These are phyloP conservation scores for Clunio marinus DNA, from an alignment of 2,888 invertebrate genomes.

Conservation along the genomic window DNA sequence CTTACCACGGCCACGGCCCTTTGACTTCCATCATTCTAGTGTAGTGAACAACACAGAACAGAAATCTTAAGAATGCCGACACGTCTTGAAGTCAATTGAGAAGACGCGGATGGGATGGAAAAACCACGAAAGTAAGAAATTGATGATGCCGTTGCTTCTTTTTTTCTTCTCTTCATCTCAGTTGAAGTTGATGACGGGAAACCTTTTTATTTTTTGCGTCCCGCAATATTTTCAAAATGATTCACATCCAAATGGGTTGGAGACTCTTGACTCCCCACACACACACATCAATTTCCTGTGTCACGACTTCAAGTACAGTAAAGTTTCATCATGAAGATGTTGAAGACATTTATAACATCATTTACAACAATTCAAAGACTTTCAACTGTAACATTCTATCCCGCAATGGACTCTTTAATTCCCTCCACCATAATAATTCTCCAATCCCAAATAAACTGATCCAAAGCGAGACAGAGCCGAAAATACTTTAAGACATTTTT, in stretches of 20 bases:
- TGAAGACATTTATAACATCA: too few species aligned
- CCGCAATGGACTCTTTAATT: slow-evolving; percentile 1
- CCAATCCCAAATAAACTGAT: neutral
- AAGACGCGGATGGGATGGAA: slow-evolving; percentile 28
- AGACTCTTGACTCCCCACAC: neutral
- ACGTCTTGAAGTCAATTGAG: slow-evolving; percentile 28
- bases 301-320: too few species aligned
- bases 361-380: too few species aligned
- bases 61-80: slow-evolving; percentile 36
- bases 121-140: slow-evolving; percentile 28
- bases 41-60: neutral
- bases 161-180: neutral
- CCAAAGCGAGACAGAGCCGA: neutral
- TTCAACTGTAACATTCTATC: neutral
- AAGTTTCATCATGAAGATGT: too few species aligned
- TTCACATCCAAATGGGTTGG: neutral
- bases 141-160: too few species aligned
- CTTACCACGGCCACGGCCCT: neutral
- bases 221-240: neutral
- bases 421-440: neutral
- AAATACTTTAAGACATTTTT: slow-evolving; percentile 21
- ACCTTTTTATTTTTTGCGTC: neutral
- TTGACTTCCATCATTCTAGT: slow-evolving; percentile 6
- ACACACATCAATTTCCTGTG: neutral
- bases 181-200: slow-evolving; percentile 28